These are phyloP conservation scores for Encarsia formosa DNA, from an alignment of 2,888 invertebrate species.

Conservation along the genomic window DNA sequence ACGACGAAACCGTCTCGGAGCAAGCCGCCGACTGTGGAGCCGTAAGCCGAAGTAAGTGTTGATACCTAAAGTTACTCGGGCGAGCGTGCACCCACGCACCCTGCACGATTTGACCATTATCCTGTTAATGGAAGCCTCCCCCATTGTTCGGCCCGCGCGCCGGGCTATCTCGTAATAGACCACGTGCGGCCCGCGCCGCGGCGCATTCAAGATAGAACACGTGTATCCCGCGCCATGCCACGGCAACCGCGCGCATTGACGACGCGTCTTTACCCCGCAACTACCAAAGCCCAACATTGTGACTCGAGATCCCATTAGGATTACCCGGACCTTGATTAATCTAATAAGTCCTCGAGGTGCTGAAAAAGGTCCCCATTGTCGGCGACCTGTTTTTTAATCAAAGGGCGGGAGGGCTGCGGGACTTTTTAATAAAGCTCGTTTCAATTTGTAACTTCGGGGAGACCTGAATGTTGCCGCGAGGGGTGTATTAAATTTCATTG, in stretches of 20 bases:
- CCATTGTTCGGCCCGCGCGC: too few species aligned
- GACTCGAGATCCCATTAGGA: slow-evolving; percentile 47
- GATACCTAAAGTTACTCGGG: too few species aligned
- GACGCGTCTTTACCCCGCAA: slow-evolving; percentile 11
- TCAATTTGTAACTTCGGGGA: too few species aligned
- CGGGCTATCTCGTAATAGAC: slow-evolving; percentile 42
- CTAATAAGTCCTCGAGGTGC: slow-evolving; percentile 41
- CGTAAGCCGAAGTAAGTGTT: too few species aligned
- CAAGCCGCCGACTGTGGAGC: too few species aligned
- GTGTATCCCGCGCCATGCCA: not conserved
- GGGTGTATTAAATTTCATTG: too few species aligned
- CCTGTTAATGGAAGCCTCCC: slow-evolving; percentile 47
- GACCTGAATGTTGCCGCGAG: too few species aligned
- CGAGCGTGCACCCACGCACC: too few species aligned
- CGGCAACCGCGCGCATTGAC: not conserved
- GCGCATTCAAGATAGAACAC: slow-evolving; percentile 1
- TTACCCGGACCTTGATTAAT: slow-evolving; percentile 48
- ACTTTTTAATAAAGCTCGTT: too few species aligned
- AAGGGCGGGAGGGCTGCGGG: too few species aligned
- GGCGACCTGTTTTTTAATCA: slow-evolving; percentile 14
- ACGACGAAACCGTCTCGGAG: too few species aligned
- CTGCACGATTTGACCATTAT: slow-evolving; percentile 48
- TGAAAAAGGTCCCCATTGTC: too few species aligned
- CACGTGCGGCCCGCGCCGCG: slow-evolving; percentile 1
- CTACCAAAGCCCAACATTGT: slow-evolving; percentile 44